Evolutionary conservation across 2,888 invertebrate genomes (phyloP).

Genomic region (Leptinotarsa tumamoca): DNA sequence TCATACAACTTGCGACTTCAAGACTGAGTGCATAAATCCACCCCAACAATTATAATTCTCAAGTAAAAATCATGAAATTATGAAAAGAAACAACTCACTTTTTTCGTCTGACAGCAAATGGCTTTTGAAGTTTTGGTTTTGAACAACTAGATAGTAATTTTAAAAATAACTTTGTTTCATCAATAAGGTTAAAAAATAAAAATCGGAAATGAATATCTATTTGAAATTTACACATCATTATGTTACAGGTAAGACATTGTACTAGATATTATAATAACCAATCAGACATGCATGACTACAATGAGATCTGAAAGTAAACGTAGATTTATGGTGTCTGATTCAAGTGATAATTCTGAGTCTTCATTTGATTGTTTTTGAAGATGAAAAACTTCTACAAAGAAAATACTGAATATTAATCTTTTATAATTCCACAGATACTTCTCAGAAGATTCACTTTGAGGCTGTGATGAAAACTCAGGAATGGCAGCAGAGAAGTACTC

Average conservation of each 20-base stretch:
- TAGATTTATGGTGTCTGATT: neutral
- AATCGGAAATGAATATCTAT: neutral
- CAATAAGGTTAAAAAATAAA: too few species aligned
- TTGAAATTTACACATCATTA: neutral
- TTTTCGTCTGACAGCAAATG: too few species aligned
- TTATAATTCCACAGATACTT: slow-evolving; percentile 70
- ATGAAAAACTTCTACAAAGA: neutral
- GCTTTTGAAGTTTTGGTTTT: too few species aligned
- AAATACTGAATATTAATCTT: neutral
- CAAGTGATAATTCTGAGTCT: neutral
- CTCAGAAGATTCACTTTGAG: slow-evolving; percentile 76
- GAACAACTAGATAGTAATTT: too few species aligned
- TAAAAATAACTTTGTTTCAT: too few species aligned
- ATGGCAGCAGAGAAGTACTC: slow-evolving; percentile 80
- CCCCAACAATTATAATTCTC: too few species aligned
- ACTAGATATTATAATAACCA: neutral
- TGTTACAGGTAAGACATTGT: slow-evolving; percentile 4
- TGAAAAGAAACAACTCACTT: neutral
- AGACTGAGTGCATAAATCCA: too few species aligned
- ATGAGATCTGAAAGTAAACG: neutral
- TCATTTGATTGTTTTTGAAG: neutral
- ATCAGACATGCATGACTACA: neutral
- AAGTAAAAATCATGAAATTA: too few species aligned
- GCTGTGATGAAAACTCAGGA: slow-evolving; percentile 81
- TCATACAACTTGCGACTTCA: too few species aligned